A percentile compares a stretch with the other conserved stretches of the same genome.
Conservation (phyloP, 2,888 invertebrate species). For the Allophyes oxyacanthae region DNA sequence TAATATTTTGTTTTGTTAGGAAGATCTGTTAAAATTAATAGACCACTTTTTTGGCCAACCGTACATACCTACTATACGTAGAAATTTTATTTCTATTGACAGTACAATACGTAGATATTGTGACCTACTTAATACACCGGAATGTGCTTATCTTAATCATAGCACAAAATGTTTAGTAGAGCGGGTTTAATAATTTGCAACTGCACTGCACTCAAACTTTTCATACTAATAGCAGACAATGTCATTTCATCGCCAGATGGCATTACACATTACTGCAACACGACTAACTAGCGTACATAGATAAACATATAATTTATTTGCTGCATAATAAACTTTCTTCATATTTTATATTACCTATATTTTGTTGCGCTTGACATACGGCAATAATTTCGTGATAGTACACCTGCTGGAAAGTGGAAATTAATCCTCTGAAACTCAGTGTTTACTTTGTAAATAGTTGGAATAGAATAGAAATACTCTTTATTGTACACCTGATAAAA, state of each 20-base stretch:
- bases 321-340: constrained; percentile 50
- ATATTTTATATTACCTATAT: too few relatives aligned
- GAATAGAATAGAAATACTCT: too few relatives aligned
- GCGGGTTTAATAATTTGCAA: constrained; percentile 39
- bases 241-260: constrained; percentile 55
- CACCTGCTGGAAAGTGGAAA: constrained; percentile 45
- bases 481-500: too few relatives aligned
- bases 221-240: constrained; percentile 42
- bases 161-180: too few relatives aligned
- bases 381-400: constrained; percentile 46
- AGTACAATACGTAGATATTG: too few relatives aligned
- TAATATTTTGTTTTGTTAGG: too few relatives aligned
- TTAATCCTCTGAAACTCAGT: constrained; percentile 33
- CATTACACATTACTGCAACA: constrained; percentile 45
- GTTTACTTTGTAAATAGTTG: constrained; percentile 23
- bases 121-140: too few relatives aligned
- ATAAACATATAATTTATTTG: constrained; percentile 54
- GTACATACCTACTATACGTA: too few relatives aligned
- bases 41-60: too few relatives aligned
- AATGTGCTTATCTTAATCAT: too few relatives aligned
- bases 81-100: too few relatives aligned
- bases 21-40: too few relatives aligned
- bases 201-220: constrained; percentile 48
- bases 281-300: constrained; percentile 44
- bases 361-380: constrained; percentile 37